Base-by-base conservation (phyloP, 2,113 vertebrate species). In the Entosphenus tridentatus region DNA sequence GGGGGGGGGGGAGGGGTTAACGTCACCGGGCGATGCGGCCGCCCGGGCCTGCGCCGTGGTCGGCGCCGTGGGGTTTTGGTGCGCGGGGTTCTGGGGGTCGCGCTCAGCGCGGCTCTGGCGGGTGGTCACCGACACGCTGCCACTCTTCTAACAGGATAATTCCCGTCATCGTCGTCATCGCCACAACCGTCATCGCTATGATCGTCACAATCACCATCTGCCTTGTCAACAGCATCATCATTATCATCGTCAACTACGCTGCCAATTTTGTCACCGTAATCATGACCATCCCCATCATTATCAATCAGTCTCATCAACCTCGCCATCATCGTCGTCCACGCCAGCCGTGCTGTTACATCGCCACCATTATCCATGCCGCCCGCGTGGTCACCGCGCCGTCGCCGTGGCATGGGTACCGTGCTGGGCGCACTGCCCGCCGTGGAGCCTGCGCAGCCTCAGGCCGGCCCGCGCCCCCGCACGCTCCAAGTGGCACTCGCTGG, bases 401-500 rank as follows among this genome's bases (percentile, higher is more conserved):
- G 6, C 39, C 59, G 13, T 17, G 39, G 56, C 9, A 6, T 9
- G 3, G 78, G 72, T 75, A 95, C 90, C 88, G 74, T 74, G 80
- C 4, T 74, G 76, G 75, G 78, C 84, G 79, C 92, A 97, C 55
- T 68, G 80, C 57, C 89, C 89, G 0, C 79, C 76, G 65, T 86
- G 85, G 74, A 92, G 78, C 78, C 82, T 88, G 77, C 78, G 83
- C 68, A 96, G 79, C 55, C 81, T 80, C 67, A 91, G 67, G 2
- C 86, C 85, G 1, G 79, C 83, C 71, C 80, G 69, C 14, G 82
- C 71, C 8, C 77, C 83, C 0, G 79, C 74, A 1, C 82, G 77
- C 9, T 12, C 76, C 89, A 96, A 86, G 68, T 77, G 13, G 0
- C 91, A 97, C 68, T 87, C 83, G 5, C 77, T 95, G 68, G 73